Evolutionary conservation across 2,113 vertebrate species (phyloP).

Genomic region (Speoplatyrhinus poulsoni): DNA sequence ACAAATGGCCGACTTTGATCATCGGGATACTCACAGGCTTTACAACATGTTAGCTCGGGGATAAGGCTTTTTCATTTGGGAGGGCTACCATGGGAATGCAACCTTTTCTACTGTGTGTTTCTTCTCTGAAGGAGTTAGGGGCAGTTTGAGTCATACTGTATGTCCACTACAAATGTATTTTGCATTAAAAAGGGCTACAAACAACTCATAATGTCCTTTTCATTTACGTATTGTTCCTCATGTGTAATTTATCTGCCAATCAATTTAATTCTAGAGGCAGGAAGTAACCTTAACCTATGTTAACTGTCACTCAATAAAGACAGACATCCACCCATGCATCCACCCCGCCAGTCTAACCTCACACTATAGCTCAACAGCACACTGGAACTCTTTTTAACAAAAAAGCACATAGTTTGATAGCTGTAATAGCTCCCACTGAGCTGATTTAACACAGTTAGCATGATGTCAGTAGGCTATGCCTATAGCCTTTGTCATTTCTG

Average conservation of each 20-base stretch:
- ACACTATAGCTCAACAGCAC: slow-evolving; percentile 23
- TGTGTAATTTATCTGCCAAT: slow-evolving; percentile 25
- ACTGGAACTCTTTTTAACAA: slow-evolving; percentile 27
- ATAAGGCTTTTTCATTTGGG: slow-evolving; percentile 54
- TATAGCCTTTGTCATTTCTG: not conserved
- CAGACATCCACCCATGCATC: slow-evolving; percentile 23
- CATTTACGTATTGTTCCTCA: not conserved
- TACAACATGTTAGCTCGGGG: slow-evolving; percentile 69
- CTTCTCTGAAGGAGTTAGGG: not conserved
- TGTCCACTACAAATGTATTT: slow-evolving; percentile 9
- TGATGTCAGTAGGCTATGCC: slow-evolving; percentile 12
- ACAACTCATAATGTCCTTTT: not conserved
- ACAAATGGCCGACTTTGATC: slow-evolving; percentile 88
- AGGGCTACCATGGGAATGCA: slow-evolving; percentile 59
- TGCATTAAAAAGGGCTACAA: not conserved
- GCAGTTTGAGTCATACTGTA: not conserved
- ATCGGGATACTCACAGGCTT: slow-evolving; percentile 71
- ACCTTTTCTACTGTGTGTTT: slow-evolving; percentile 12
- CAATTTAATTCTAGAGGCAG: slow-evolving; percentile 32
- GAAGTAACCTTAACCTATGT: slow-evolving; percentile 48
- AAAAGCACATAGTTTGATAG: slow-evolving; percentile 36
- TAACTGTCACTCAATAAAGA: slow-evolving; percentile 56
- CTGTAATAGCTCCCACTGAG: slow-evolving; percentile 27
- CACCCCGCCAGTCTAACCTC: slow-evolving; percentile 18
- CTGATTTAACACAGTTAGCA: slow-evolving; percentile 30